Percentiles rank a stretch among this genome's conserved stretches.
These are phyloP conservation scores for Platyrinchus mystaceus DNA, from an alignment of 2,797 vertebrate species.

Conservation along the genomic window DNA sequence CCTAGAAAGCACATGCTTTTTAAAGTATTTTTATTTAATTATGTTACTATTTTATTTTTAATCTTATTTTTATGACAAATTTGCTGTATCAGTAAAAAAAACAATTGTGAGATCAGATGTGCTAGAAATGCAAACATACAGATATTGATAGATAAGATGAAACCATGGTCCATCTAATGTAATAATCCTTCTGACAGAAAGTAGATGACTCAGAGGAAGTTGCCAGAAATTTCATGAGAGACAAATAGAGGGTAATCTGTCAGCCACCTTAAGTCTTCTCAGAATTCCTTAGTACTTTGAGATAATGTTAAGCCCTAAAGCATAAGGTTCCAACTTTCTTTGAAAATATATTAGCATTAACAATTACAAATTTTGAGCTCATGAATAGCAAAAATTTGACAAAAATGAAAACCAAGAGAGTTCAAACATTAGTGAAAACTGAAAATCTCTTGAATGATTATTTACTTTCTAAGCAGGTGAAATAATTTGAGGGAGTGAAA, in stretches of 20 bases:
- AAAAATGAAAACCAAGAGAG: neutral
- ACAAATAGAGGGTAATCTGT: neutral
- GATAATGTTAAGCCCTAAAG: slow-evolving; percentile 16
- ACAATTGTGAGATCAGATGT: neutral
- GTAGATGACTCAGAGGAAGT: neutral
- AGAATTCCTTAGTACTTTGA: neutral
- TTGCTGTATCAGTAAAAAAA: neutral
- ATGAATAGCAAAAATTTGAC: neutral
- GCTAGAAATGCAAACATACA: neutral
- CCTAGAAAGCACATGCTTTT: neutral
- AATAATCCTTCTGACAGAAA: neutral
- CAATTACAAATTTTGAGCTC: neutral
- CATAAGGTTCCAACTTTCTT: slow-evolving; percentile 9
- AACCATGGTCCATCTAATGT: neutral
- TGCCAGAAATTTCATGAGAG: neutral
- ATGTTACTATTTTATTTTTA: neutral
- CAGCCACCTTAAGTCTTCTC: neutral
- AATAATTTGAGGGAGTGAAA: neutral
- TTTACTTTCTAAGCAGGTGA: neutral
- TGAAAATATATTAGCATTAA: slow-evolving; percentile 24
- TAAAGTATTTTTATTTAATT: neutral
- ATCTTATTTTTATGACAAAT: neutral
- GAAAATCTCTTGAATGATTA: neutral
- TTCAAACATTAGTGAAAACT: neutral
- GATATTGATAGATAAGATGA: neutral